phyloP scores from a whole-genome alignment of 1,140 invertebrate species.

The Drosophila tani region DNA sequence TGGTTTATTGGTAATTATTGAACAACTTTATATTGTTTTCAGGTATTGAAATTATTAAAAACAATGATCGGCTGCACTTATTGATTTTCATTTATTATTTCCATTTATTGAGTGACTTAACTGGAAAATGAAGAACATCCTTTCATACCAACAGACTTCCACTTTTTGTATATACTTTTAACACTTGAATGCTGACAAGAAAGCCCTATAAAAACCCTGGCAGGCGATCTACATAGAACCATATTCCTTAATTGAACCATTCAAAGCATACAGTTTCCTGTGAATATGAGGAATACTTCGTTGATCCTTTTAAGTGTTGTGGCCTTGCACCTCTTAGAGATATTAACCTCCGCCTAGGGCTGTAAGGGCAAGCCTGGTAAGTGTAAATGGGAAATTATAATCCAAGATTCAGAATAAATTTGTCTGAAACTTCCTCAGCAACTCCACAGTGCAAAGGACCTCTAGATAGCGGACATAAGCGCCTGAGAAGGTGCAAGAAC shows the following conservation, averaged over 20 bases:
- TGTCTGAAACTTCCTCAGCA: not conserved
- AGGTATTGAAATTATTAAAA: not conserved
- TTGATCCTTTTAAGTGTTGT: no score
- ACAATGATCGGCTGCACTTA: not conserved
- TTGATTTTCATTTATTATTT: not conserved
- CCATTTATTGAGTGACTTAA: not conserved
- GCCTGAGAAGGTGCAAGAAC: not conserved
- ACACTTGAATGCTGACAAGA: no score
- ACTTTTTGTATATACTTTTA: no score
- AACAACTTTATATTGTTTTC: not conserved
- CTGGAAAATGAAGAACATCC: not conserved
- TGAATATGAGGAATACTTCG: no score
- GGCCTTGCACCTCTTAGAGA: no score
- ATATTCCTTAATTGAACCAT: no score
- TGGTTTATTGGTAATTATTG: no score
- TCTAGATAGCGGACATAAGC: not conserved
- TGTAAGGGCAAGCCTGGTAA: slow-evolving; percentile 2
- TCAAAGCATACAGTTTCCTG: no score
- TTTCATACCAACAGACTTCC: not conserved
- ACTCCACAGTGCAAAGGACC: slow-evolving; percentile 6
- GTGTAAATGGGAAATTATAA: not conserved
- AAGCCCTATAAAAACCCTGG: no score
- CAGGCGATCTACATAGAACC: no score
- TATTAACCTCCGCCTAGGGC: not conserved
- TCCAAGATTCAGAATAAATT: not conserved